Base-by-base conservation (phyloP, 2,113 vertebrate species). In the Choloepus hoffmanni region DNA sequence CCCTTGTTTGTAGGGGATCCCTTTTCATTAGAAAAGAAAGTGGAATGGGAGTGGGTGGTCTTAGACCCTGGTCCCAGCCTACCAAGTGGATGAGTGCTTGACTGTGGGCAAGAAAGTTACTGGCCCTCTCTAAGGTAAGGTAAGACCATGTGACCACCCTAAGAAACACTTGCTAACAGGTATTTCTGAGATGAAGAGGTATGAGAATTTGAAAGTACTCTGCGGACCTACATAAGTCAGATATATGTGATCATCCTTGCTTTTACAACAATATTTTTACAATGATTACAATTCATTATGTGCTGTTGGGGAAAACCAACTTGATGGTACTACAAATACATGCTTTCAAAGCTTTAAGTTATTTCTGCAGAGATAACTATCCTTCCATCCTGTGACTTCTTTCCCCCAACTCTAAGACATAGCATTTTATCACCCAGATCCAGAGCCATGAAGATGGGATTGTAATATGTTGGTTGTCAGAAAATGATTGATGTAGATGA, bases 311-410 rank as follows among this genome's bases (percentile, higher is more conserved):
- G 76, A 48, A 89, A 48, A 63, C 62, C 91, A 58, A 12, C 15
- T 30, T 93, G 45, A 63, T 88, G 86, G 24, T 73, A 40, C 50
- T 70, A 55, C 58, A 79, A 94, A 93, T 60, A 74, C 45, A 77
- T 90, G 36, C 58, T 93, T 87, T 78, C 50, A 53, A 45, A 76
- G 78, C 76, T 91, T 24, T n/a, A n/a, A 70, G 79, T 76, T 86
- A 89, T 81, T 96, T 95, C 79, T 73, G 63, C 90, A 78, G 89
- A 89, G 48, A 81, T 60, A 86, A 81, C 79, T 83, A 65, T 91
- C 53, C 78, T 95, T 78, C 63, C 70, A 63, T 90, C 73, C 24
- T 45, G 30, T 1, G 15, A 63, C 65, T 48, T 87, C 63, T 65
- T 26, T 19, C 78, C 24, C n/a, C 76, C 40, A 72, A 4, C 55